phyloP scores from a whole-genome alignment of 92 coral and sea anemone genomes.

The Pocillopora meandrina region DNA sequence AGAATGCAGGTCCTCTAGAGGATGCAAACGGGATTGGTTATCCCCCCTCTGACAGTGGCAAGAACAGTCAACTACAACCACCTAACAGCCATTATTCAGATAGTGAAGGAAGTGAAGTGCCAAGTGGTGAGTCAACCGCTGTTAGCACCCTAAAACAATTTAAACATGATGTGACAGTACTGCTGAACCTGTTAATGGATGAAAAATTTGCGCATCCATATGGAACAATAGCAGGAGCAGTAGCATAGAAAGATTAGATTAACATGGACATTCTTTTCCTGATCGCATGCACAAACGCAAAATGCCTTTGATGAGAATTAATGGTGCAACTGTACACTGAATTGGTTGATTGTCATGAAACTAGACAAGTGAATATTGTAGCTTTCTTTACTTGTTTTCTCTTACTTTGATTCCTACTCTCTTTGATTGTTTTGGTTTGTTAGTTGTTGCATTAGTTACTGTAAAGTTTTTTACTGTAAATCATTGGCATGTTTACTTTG shows the following conservation, averaged over 20 bases:
- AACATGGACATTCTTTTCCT: not conserved
- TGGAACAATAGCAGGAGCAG: slow-evolving; percentile 97
- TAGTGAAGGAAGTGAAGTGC: slow-evolving; percentile 54
- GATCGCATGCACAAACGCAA: not conserved
- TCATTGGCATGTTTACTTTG: too few species aligned
- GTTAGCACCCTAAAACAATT: slow-evolving; percentile 75
- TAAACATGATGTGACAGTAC: slow-evolving; percentile 69
- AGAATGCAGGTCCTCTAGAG: slow-evolving; percentile 2
- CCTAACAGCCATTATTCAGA: slow-evolving; percentile 30
- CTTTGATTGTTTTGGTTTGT: too few species aligned
- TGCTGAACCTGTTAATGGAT: slow-evolving; percentile 82
- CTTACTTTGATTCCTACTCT: too few species aligned
- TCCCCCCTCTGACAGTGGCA: slow-evolving; percentile 27
- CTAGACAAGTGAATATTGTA: too few species aligned
- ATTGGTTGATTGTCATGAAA: too few species aligned
- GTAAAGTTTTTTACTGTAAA: too few species aligned
- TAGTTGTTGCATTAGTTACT: too few species aligned
- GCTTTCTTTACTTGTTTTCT: too few species aligned
- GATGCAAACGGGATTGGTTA: not conserved
- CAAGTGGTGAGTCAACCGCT: slow-evolving; percentile 30
- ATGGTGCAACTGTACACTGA: too few species aligned
- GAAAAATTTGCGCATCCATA: slow-evolving; percentile 98
- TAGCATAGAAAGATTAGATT: slow-evolving; percentile 59
- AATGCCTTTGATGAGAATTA: too few species aligned
- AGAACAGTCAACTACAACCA: not conserved